These are phyloP conservation scores for Dioctria rufipes DNA, from an alignment of 2,888 invertebrate genomes.

Conservation along the genomic window DNA sequence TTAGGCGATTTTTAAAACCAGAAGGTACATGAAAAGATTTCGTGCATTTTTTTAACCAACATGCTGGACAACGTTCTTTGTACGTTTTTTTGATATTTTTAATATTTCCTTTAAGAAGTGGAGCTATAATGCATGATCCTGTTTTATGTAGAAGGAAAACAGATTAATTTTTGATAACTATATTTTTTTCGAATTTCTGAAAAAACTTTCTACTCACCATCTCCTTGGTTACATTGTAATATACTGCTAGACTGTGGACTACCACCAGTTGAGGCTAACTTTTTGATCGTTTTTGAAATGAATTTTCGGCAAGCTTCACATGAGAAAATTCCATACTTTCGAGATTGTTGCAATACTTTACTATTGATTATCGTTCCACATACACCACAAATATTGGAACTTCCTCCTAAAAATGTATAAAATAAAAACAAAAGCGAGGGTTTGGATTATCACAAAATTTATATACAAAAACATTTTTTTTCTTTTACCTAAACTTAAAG, in stretches of 20 bases:
- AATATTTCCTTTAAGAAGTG: constrained; percentile 79
- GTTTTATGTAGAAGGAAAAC: constrained; percentile 60
- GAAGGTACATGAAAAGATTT: constrained; percentile 84
- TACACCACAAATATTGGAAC: constrained; percentile 83
- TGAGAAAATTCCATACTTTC: constrained; percentile 87
- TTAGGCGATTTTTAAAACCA: constrained; percentile 78
- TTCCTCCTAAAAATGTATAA: constrained; percentile 63
- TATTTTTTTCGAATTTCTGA: not conserved
- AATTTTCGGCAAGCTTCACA: constrained; percentile 91
- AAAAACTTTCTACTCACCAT: constrained; percentile 63
- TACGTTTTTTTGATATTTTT: constrained; percentile 75
- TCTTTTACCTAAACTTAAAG: constrained; percentile 32
- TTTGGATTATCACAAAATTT: not conserved
- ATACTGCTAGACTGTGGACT: constrained; percentile 72
- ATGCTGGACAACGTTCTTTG: constrained; percentile 85
- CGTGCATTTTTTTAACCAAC: constrained; percentile 89
- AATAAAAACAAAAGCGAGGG: not conserved
- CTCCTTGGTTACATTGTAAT: constrained; percentile 75
- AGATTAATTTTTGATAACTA: constrained; percentile 19
- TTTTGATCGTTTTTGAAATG: constrained; percentile 85
- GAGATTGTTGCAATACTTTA: constrained; percentile 83
- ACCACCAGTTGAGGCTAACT: constrained; percentile 63
- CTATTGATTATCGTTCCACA: constrained; percentile 84
- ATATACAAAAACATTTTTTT: too few relatives aligned
- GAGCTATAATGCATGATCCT: constrained; percentile 82